These are phyloP conservation scores for Encarsia formosa DNA, from an alignment of 2,888 invertebrate genomes.

Conservation along the genomic window DNA sequence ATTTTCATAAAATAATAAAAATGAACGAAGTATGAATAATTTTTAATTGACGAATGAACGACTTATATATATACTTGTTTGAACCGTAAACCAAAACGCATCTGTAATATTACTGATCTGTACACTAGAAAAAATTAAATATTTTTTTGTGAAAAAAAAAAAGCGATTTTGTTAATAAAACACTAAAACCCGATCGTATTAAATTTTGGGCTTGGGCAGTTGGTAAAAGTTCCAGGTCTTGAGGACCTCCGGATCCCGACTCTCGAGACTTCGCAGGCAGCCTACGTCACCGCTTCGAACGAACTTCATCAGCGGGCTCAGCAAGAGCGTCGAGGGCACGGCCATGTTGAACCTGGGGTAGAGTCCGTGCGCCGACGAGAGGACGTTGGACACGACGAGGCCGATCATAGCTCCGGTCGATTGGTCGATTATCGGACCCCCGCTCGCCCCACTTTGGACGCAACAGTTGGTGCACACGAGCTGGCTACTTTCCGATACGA, in stretches of 20 bases:
- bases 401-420: conserved; percentile 54
- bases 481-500: conserved; percentile 55
- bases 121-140: no score
- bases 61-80: no score
- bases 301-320: conserved; percentile 49
- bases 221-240: conserved; percentile 56
- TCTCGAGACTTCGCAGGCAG: conserved; percentile 52
- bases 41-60: no score
- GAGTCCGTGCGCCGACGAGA: conserved; percentile 54
- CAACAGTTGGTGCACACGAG: conserved; percentile 64
- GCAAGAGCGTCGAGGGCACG: conserved; percentile 55
- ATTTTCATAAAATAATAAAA: no score
- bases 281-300: conserved; percentile 52
- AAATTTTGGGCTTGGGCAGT: no score
- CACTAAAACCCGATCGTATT: no score
- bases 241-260: conserved; percentile 52
- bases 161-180: no score
- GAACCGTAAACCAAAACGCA: no score
- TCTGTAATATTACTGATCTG: no score
- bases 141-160: no score
- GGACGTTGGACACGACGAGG: conserved; percentile 59
- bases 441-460: conserved; percentile 62
- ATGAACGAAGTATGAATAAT: no score
- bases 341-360: conserved; percentile 63
- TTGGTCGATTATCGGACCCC: conserved; percentile 59